Evolutionary conservation across 1,140 invertebrate genomes (phyloP), one percentile per base, ranked within the genome.

Genomic region (Drosophila subobscura): DNA sequence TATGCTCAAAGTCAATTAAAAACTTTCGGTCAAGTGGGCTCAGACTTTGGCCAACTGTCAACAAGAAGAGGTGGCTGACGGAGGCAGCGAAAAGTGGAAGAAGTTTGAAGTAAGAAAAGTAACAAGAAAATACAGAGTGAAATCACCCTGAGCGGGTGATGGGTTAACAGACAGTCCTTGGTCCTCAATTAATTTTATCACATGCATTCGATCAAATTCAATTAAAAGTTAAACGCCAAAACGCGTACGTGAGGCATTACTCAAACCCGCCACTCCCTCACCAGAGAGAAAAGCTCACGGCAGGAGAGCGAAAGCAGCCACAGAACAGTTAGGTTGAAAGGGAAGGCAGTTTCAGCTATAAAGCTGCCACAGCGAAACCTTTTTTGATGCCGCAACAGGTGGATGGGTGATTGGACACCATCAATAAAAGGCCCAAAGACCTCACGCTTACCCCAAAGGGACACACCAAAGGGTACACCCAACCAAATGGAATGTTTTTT

Each of bases 141-240:
- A 7, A 29, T n/a, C 29, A 1, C 16, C 1, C 16, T 20, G 16
- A 20, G 16, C 16, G 16, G 16, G 16, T 51, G 14, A 20, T 20
- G 16, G 4, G 22, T 33, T 12, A 37, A 12, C 10, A 4, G 41
- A 42, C 33, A 55, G 25, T 10, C 27, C 46, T 50, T 6, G 33
- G 25, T 40, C 52, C 58, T 53, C 83, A 86, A 86, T 86, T 86
- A 86, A 88, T 81, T 88, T 86, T 81, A 86, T 86, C 83, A 75
- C 77, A 81, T 86, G 81, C 65, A 75, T 88, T 88, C 78, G 83
- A 86, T 86, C 81, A 75, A 81, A 86, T 86, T 86, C 83, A 86
- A 86, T 86, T 86, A 86, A 86, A 88, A 86, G 73, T 88, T 86
- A 86, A 86, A 77, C 55, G 79, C 52, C 68, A 51, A 70, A 49